Percentiles rank a stretch among this genome's conserved stretches.
Evolutionary conservation across 2,113 vertebrate species (phyloP).

Genomic region (Anguilla rostrata): DNA sequence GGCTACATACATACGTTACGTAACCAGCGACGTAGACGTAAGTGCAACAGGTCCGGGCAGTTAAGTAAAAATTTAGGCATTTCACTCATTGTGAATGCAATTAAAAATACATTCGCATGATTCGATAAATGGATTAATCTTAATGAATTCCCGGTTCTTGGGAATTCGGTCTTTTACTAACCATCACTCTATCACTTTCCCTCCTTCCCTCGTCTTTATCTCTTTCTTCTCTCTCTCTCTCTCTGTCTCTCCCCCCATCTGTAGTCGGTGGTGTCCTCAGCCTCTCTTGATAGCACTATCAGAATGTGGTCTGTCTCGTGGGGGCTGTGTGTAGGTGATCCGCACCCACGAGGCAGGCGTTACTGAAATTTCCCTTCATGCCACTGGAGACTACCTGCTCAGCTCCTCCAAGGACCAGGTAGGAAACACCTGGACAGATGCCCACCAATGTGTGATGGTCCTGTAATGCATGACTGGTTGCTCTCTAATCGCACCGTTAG

Average conservation of each 20-base stretch:
- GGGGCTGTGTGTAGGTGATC: conserved; percentile 92
- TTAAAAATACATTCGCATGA: too few relatives aligned
- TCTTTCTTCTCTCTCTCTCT: background rate
- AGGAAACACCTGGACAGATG: background rate
- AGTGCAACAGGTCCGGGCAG: too few relatives aligned
- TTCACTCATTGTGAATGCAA: too few relatives aligned
- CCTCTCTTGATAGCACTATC: conserved; percentile 91
- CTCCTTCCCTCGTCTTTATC: background rate
- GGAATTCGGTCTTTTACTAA: background rate
- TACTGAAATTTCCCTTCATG: conserved; percentile 92
- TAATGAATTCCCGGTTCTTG: too few relatives aligned
- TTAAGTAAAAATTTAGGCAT: too few relatives aligned
- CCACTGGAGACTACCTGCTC: conserved; percentile 94
- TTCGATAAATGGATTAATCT: too few relatives aligned
- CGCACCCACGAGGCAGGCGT: conserved; percentile 91
- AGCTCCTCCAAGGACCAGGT: conserved; percentile 98
- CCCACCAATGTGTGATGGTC: background rate
- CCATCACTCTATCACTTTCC: background rate
- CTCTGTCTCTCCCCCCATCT: background rate
- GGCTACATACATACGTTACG: too few relatives aligned
- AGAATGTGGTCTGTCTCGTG: conserved; percentile 90
- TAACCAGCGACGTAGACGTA: too few relatives aligned
- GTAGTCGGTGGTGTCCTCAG: conserved; percentile 84
- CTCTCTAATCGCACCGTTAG: too few relatives aligned
- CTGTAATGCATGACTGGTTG: too few relatives aligned